Evolutionary conservation across 1,140 invertebrate genomes (phyloP).

Genomic region (Nasonia longicornis): DNA sequence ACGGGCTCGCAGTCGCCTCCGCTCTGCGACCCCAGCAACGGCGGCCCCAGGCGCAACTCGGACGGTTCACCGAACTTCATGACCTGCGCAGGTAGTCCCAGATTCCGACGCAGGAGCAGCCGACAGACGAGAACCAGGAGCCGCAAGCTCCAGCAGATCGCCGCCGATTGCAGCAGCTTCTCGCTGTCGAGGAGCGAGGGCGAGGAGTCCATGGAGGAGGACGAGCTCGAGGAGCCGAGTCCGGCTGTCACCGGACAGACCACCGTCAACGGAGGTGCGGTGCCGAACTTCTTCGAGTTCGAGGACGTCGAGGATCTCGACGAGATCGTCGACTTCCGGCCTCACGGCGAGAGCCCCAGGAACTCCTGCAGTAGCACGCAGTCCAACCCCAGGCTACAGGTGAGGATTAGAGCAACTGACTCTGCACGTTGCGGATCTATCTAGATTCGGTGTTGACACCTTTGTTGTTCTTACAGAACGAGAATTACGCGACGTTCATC

Average conservation of each 20-base stretch:
- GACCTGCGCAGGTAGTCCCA: constrained; percentile 62
- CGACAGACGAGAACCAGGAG: constrained; percentile 12
- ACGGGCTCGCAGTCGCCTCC: background rate
- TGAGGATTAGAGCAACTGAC: background rate
- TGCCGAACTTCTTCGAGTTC: constrained; percentile 57
- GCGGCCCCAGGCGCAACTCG: constrained; percentile 59
- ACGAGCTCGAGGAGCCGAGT: constrained; percentile 48
- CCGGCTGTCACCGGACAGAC: background rate
- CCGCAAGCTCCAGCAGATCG: constrained; percentile 36
- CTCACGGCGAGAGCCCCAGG: constrained; percentile 61
- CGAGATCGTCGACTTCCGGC: constrained; percentile 67
- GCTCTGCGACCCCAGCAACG: background rate
- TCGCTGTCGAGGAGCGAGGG: constrained; percentile 55
- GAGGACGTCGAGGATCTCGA: constrained; percentile 65
- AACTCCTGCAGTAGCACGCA: background rate
- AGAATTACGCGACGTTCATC: constrained; percentile 30
- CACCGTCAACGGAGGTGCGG: too few relatives aligned
- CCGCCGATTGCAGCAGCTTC: constrained; percentile 54
- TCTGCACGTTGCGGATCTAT: too few relatives aligned
- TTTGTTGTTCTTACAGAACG: constrained; percentile 21
- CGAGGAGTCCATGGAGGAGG: constrained; percentile 63
- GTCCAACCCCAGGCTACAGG: constrained; percentile 27
- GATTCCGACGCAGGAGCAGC: constrained; percentile 53
- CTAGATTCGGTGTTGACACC: too few relatives aligned
- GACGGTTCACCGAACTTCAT: constrained; percentile 65